Evolutionary conservation across 2,797 vertebrate species (phyloP).

Genomic region (Eutrigla gurnardus): DNA sequence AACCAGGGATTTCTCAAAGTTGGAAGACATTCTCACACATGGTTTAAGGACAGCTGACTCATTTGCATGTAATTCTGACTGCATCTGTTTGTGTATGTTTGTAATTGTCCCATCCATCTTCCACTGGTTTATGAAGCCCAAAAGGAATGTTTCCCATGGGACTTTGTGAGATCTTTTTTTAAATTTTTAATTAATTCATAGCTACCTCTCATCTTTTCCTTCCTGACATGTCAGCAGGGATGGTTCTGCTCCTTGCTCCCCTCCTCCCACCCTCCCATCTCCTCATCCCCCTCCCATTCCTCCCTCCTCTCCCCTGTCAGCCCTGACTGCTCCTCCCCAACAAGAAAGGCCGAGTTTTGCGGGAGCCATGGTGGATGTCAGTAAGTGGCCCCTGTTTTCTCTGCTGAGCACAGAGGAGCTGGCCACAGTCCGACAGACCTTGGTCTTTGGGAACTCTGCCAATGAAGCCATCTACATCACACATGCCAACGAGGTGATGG

Average conservation of each 20-base stretch:
- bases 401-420: slow-evolving; percentile 89
- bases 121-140: no score
- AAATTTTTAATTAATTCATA: neutral
- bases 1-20: neutral
- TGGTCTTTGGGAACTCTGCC: slow-evolving; percentile 91
- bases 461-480: slow-evolving; percentile 94
- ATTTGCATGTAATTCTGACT: slow-evolving; percentile 12
- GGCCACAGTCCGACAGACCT: slow-evolving; percentile 89
- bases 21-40: neutral
- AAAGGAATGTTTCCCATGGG: neutral
- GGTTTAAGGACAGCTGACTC: neutral
- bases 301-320: slow-evolving; percentile 27
- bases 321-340: slow-evolving; percentile 29
- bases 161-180: neutral
- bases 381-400: slow-evolving; percentile 95
- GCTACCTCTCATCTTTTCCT: neutral
- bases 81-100: neutral
- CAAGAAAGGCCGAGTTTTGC: slow-evolving; percentile 16
- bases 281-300: slow-evolving; percentile 26
- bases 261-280: slow-evolving; percentile 36
- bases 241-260: slow-evolving; percentile 47
- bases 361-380: slow-evolving; percentile 91
- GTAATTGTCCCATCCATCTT: neutral
- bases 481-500: slow-evolving; percentile 89
- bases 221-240: slow-evolving; percentile 57